These are phyloP conservation scores for Neocrepidodera transversa DNA, from an alignment of 2,888 invertebrate genomes.

Conservation along the genomic window DNA sequence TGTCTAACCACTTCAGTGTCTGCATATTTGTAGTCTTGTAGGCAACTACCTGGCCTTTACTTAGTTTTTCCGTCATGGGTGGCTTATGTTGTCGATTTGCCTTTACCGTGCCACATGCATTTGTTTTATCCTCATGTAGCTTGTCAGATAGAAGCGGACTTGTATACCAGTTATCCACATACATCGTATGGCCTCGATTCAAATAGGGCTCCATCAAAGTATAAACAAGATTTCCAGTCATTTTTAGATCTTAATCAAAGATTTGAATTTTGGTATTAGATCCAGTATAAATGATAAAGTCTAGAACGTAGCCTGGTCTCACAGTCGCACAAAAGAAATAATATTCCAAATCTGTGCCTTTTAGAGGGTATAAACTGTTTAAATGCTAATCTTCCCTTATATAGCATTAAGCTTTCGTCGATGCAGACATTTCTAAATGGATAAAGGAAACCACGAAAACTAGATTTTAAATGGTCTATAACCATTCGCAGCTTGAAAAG, in stretches of 20 bases:
- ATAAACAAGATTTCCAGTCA: slow-evolving; percentile 25
- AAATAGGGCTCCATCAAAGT: slow-evolving; percentile 34
- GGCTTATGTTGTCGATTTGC: not conserved
- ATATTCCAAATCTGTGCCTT: not conserved
- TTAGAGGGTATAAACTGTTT: no score
- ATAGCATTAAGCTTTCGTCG: no score
- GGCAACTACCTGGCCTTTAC: not conserved
- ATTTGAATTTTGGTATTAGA: slow-evolving; percentile 12
- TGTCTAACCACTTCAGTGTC: not conserved
- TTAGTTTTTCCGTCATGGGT: not conserved
- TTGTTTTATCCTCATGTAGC: slow-evolving; percentile 15
- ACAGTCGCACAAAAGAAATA: not conserved
- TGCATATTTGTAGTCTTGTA: not conserved
- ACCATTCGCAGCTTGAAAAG: no score
- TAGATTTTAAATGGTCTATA: no score
- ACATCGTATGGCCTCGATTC: slow-evolving; percentile 27
- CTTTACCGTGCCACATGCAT: slow-evolving; percentile 19
- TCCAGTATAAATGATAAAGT: slow-evolving; percentile 5
- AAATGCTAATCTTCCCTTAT: not conserved
- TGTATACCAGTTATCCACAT: slow-evolving; percentile 31
- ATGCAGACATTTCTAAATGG: not conserved
- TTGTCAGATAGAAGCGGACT: slow-evolving; percentile 19
- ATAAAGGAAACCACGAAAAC: no score
- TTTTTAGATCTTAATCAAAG: slow-evolving; percentile 18
- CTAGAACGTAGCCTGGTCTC: not conserved